Base-by-base conservation (phyloP, 2,888 invertebrate genomes). In the Lepeophtheirus nordmannii region DNA sequence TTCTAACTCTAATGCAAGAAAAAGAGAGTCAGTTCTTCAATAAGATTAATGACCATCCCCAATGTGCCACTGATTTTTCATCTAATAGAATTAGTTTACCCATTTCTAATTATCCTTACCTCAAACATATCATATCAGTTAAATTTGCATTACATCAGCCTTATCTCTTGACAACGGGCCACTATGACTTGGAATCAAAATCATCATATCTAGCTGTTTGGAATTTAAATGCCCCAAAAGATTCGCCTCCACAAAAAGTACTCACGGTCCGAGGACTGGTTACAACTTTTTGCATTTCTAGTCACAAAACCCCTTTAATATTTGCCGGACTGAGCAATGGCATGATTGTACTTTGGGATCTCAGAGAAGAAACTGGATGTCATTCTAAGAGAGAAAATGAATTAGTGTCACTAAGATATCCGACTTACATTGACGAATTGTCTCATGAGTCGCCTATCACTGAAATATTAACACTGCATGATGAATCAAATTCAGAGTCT, bases 311-410 rank as follows among this genome's bases (percentile, higher is more conserved):
- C n/a, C 38, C 58, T 11, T 38, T 66, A 17, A 60, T 46, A 17
- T 39, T 66, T 60, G 46, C 66, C 10, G 66, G 66, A 20, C 20
- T 41, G 17, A 40, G n/a, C 2, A 58, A 60, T 60, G 66, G 66
- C 12, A 22, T 58, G 17, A 37, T 66, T 9, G 41, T 41, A 17
- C 41, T 60, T 1, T 66, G 66, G 66, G 66, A 66, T 53, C 60
- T 66, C 7, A 60, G 60, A 23, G 58, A 66, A 30, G 61, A 37
- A 12, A 12, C 8, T 17, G 53, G 53, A 46, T 46, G 2, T 2
- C 53, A 46, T 30, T 30, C 30, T 30, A 30, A 30, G 30, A 30
- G 30, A 30, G 30, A 30, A 46, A 46, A 46, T 14, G 53, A 46
- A 30, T 30, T 30, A 30, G 30, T 7, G 53, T 46, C 53, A 46